Conservation (phyloP, 2,113 vertebrate species). For the Telmatochromis sp. region DNA sequence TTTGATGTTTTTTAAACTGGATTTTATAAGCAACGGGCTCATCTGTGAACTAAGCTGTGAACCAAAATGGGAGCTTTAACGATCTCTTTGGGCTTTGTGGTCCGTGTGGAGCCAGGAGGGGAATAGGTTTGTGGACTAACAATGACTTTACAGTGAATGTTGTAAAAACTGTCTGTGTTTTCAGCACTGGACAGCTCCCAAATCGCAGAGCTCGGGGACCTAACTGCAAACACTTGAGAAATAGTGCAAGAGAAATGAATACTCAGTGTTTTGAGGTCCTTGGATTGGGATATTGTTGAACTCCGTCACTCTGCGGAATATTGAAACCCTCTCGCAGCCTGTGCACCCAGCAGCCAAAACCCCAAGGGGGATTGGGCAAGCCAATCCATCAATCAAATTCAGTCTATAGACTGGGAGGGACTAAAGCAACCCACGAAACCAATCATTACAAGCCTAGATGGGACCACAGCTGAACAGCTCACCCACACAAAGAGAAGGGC, state of each 20-base stretch:
- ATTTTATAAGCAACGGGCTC: not conserved
- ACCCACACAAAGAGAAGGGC: slow-evolving; percentile 57
- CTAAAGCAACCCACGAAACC: slow-evolving; percentile 48
- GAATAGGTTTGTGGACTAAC: not conserved
- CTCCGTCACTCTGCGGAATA: not conserved
- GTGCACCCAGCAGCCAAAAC: not conserved
- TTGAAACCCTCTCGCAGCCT: not conserved
- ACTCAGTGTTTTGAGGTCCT: not conserved
- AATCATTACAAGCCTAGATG: slow-evolving; percentile 53
- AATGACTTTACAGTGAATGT: not conserved
- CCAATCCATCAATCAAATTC: slow-evolving; percentile 58
- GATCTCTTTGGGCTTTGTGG: slow-evolving; percentile 15
- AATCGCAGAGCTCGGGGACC: not conserved
- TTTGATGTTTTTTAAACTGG: not conserved
- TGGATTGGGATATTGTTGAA: not conserved
- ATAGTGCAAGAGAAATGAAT: not conserved
- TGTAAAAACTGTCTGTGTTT: slow-evolving; percentile 7
- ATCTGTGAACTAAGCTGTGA: not conserved
- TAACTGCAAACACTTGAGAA: not conserved
- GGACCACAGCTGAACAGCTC: slow-evolving; percentile 57
- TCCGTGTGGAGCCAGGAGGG: not conserved
- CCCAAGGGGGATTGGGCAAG: slow-evolving; percentile 52
- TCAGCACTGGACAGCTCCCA: slow-evolving; percentile 68
- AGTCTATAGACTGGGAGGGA: slow-evolving; percentile 51
- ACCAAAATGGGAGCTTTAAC: not conserved